A percentile compares a stretch with the other conserved stretches of the same genome.
These are phyloP conservation scores for Australoheros facetus DNA, from an alignment of 2,797 vertebrate species.

Conservation along the genomic window DNA sequence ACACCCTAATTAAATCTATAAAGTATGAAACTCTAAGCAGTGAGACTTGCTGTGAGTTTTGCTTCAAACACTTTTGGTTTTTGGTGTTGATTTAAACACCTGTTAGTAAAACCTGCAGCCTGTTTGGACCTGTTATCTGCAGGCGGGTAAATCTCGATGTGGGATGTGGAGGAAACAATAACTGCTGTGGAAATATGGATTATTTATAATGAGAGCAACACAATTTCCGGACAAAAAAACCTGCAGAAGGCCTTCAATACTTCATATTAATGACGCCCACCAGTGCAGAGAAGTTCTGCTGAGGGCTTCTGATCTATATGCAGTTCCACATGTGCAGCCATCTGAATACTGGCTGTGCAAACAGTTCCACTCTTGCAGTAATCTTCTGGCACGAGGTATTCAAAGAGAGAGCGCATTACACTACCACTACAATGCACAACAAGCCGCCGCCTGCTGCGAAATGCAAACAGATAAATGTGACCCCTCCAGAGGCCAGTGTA, in stretches of 20 bases:
- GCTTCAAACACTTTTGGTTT: not conserved
- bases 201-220: not conserved
- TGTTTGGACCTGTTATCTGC: not conserved
- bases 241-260: not conserved
- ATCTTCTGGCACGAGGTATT: not conserved
- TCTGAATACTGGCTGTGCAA: not conserved
- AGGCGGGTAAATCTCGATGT: not conserved
- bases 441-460: constrained; percentile 10
- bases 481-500: constrained; percentile 14
- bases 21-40: not conserved
- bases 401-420: not conserved
- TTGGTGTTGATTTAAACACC: not conserved
- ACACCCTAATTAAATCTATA: not conserved
- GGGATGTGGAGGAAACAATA: not conserved
- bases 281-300: not conserved
- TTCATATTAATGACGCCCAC: not conserved
- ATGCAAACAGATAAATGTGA: constrained; percentile 25
- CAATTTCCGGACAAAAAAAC: not conserved
- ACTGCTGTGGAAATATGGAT: not conserved
- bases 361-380: not conserved
- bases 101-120: not conserved
- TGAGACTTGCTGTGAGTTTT: not conserved
- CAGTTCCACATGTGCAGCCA: not conserved
- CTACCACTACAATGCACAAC: constrained; percentile 2
- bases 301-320: not conserved